A percentile compares a stretch with the other conserved stretches of the same genome.
Conservation (phyloP, 2,113 vertebrate species). For the Ptilonorhynchus violaceus region DNA sequence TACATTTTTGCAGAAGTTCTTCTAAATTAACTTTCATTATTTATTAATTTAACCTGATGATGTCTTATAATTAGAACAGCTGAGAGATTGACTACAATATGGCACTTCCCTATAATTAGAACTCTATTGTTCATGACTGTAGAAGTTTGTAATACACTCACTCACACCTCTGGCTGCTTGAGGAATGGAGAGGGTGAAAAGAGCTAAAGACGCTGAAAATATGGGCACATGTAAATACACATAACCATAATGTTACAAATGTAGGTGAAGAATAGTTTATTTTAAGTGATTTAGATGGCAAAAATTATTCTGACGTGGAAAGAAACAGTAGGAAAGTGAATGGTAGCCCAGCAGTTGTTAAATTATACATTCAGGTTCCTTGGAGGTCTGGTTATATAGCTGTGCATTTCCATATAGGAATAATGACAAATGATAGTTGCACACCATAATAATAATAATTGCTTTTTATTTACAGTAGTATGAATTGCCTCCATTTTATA, state of each 20-base stretch:
- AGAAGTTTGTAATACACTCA: not conserved
- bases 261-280: not conserved
- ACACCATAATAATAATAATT: not conserved
- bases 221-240: not conserved
- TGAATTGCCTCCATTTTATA: not conserved
- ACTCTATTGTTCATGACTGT: not conserved
- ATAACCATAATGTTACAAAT: not conserved
- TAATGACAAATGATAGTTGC: not conserved
- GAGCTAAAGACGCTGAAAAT: not conserved
- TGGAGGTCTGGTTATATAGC: not conserved
- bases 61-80: constrained; percentile 57
- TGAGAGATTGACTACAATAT: constrained; percentile 29
- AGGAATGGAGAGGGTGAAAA: not conserved
- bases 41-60: constrained; percentile 60
- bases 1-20: constrained; percentile 41
- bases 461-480: not conserved
- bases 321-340: not conserved
- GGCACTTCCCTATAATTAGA: constrained; percentile 45
- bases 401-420: not conserved
- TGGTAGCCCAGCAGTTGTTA: not conserved
- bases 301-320: not conserved
- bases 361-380: not conserved
- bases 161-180: not conserved
- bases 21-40: constrained; percentile 60
- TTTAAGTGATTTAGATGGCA: not conserved